A percentile compares a stretch with the other conserved stretches of the same genome.
Evolutionary conservation across 2,113 vertebrate species (phyloP).

Genomic region (Bucco capensis): DNA sequence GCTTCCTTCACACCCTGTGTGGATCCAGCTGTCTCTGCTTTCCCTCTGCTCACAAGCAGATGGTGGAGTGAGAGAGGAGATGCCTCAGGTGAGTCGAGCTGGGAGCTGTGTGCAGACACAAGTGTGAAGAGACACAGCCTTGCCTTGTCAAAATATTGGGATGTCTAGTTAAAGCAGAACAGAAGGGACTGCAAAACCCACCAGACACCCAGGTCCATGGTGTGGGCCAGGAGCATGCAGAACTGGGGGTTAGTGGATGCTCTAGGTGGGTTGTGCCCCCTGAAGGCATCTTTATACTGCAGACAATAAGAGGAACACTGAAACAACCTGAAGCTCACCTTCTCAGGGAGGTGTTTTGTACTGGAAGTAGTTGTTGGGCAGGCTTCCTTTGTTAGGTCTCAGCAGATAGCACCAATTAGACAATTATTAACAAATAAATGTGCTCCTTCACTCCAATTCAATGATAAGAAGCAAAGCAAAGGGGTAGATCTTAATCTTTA

Average conservation of each 20-base stretch:
- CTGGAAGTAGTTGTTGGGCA: neutral
- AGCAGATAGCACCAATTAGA: conserved; percentile 45
- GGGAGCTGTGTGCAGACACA: neutral
- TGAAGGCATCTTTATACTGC: neutral
- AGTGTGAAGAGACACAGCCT: conserved; percentile 14
- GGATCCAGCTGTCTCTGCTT: neutral
- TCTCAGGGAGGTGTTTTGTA: neutral
- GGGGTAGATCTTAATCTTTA: conserved; percentile 49
- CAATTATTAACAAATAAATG: conserved; percentile 55
- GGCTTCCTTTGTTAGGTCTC: neutral
- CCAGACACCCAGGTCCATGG: accelerated
- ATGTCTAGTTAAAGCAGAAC: neutral
- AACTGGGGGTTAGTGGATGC: neutral
- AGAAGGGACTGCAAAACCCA: neutral
- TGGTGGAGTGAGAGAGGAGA: neutral
- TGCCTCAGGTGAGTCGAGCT: conserved; percentile 31
- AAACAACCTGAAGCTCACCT: neutral
- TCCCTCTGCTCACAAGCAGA: neutral
- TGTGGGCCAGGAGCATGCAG: neutral
- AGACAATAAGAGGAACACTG: neutral
- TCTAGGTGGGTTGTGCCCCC: neutral
- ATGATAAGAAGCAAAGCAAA: conserved; percentile 53
- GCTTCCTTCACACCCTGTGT: neutral
- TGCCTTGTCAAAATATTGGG: conserved; percentile 8
- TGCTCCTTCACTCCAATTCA: conserved; percentile 49